Evolutionary conservation across 2,888 invertebrate genomes (phyloP), one percentile per base, ranked within the genome.

Genomic region (Hypomecis punctinalis): DNA sequence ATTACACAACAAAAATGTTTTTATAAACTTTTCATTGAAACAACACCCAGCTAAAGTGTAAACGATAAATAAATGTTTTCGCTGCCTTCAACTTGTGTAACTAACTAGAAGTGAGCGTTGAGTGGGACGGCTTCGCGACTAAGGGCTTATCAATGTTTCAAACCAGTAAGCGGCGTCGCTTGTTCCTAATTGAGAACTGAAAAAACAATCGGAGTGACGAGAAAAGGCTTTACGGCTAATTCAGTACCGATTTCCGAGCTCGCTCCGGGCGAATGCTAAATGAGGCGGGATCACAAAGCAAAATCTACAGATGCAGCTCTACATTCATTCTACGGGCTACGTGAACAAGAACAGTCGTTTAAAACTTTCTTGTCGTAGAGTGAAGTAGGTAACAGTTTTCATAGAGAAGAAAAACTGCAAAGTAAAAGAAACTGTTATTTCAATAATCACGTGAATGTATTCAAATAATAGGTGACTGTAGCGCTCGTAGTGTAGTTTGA

Each of bases 61-160:
- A 23, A 23, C 23, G 23, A 23, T 23, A 5, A 6, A 11, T n/a
- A 59, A 36, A 13, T 51, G n/a, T 5, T 40, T 35, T n/a, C 6
- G 37, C 11, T 48, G 33, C 35, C n/a, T 48, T 48, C 42, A 43
- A 51, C n/a, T 46, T 47, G 39, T 33, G 10, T 11, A 46, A 3
- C 42, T 54, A 11, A 40, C 13, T 48, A 35, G 13, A 51, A 7
- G 43, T 8, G 43, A 43, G 36, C 10, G 10, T 11, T n/a, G n/a
- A 6, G 10, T 40, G 11, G 5, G 23, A 46, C 23, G 39, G n/a
- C 10, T 62, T 45, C 73, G 65, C 76, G 79, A 78, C 79, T 83
- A 84, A 70, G 73, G 66, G 57, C 83, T 89, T 87, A 91, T 91
- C 85, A 91, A 91, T 90, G 83, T 91, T 91, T 87, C 90, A 91